These are phyloP conservation scores for Montipora sp. DNA, from an alignment of 64 coral and sea anemone genomes.

Conservation along the genomic window DNA sequence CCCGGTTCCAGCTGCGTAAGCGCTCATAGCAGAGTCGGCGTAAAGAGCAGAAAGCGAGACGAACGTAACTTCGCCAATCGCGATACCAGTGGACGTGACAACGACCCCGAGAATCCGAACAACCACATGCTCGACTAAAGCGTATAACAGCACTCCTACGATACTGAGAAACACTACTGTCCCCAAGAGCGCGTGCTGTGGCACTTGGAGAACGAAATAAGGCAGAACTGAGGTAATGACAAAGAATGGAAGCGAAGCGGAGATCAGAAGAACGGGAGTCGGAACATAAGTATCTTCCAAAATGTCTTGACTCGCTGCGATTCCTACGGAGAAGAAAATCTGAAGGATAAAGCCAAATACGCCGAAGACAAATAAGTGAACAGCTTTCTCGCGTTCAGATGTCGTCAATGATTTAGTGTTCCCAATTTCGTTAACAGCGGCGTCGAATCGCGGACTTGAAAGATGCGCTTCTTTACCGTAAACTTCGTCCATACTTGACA, in stretches of 20 bases:
- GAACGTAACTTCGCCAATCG: slow-evolving; percentile 29
- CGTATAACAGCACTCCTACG: slow-evolving; percentile 25
- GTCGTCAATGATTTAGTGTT: background rate
- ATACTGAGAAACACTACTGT: slow-evolving; percentile 1
- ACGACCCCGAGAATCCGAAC: slow-evolving; percentile 37
- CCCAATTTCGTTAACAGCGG: background rate
- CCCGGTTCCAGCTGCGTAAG: slow-evolving; percentile 38
- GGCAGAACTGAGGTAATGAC: background rate
- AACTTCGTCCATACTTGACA: background rate
- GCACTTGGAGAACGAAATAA: slow-evolving; percentile 10
- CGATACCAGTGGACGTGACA: slow-evolving; percentile 18
- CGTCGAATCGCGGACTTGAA: background rate
- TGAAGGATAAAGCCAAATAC: slow-evolving; percentile 56
- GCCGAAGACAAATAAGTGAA: slow-evolving; percentile 11
- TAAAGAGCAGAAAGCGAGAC: slow-evolving; percentile 41
- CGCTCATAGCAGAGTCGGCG: background rate
- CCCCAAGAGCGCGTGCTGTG: background rate
- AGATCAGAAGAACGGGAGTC: slow-evolving; percentile 30
- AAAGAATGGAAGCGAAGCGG: slow-evolving; percentile 6
- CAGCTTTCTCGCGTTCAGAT: background rate
- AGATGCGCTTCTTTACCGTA: background rate
- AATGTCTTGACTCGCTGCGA: slow-evolving; percentile 65
- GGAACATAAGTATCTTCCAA: slow-evolving; percentile 44
- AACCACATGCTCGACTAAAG: background rate
- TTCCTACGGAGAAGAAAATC: slow-evolving; percentile 47